Conservation (phyloP, 2,113 vertebrate genomes). For the Neodon shergylaensis region DNA sequence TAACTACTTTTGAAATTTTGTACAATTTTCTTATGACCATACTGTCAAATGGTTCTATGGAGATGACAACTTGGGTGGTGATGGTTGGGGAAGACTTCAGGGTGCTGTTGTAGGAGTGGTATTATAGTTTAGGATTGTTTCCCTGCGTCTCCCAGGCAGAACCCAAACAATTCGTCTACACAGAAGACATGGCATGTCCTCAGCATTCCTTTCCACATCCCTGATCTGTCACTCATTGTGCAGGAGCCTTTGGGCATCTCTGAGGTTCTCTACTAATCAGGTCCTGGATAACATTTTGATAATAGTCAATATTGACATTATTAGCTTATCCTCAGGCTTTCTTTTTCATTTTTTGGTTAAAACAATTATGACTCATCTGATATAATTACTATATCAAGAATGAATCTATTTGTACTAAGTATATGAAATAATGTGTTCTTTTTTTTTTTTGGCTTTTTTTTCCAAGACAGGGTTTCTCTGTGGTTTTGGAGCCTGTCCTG, state of each 20-base stretch:
- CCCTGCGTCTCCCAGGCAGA: neutral
- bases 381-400: neutral
- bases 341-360: constrained; percentile 24
- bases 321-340: constrained; percentile 6
- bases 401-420: neutral
- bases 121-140: neutral
- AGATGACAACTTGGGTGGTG: neutral
- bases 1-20: neutral
- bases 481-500: too few relatives aligned
- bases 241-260: neutral
- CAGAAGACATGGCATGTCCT: neutral
- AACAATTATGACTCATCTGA: neutral
- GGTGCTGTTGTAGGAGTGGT: neutral
- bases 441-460: too few relatives aligned
- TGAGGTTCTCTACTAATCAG: neutral
- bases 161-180: neutral
- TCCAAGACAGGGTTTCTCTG: too few relatives aligned
- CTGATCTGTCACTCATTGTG: constrained; percentile 13
- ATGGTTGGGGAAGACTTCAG: neutral
- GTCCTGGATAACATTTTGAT: neutral
- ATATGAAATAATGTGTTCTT: neutral
- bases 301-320: constrained; percentile 14
- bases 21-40: neutral
- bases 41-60: neutral
- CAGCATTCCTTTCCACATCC: neutral